Evolutionary conservation across 2,797 vertebrate genomes (phyloP).

Genomic region (Leptoclinus maculatus): DNA sequence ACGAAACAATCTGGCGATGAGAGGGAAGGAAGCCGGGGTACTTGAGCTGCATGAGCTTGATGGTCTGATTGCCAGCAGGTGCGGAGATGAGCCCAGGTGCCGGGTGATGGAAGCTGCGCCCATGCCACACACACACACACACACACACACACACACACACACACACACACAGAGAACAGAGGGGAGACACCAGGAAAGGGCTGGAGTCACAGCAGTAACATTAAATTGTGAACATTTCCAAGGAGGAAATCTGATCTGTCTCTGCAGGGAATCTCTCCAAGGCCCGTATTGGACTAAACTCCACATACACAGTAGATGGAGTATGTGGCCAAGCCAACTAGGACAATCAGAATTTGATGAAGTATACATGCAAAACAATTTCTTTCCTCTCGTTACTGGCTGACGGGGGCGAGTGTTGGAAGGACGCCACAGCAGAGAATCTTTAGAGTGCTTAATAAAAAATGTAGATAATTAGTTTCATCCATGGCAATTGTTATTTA

Average conservation of each 20-base stretch:
- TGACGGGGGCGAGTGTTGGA: conserved; percentile 51
- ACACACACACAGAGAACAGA: no score
- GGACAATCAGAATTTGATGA: conserved; percentile 43
- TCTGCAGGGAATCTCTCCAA: conserved; percentile 26
- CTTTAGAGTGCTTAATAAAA: conserved; percentile 63
- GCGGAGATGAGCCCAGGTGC: no score
- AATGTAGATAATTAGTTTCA: conserved; percentile 70
- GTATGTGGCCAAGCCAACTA: conserved; percentile 8
- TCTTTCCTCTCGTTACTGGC: conserved; percentile 32
- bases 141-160: no score
- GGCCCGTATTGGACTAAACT: conserved; percentile 21
- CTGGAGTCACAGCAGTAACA: not conserved
- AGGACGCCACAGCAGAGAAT: conserved; percentile 43
- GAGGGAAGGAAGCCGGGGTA: no score
- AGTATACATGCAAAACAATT: conserved; percentile 41
- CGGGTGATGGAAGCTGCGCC: no score
- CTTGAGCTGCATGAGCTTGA: no score
- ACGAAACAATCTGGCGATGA: no score
- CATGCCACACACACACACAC: no score
- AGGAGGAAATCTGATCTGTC: not conserved
- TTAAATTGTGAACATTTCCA: not conserved
- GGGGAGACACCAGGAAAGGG: no score
- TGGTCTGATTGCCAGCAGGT: no score
- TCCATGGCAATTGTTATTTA: conserved; percentile 69
- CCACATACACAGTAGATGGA: conserved; percentile 4